Evolutionary conservation across 2,113 vertebrate species (phyloP).

Genomic region (Oxygymnocypris stewartii): DNA sequence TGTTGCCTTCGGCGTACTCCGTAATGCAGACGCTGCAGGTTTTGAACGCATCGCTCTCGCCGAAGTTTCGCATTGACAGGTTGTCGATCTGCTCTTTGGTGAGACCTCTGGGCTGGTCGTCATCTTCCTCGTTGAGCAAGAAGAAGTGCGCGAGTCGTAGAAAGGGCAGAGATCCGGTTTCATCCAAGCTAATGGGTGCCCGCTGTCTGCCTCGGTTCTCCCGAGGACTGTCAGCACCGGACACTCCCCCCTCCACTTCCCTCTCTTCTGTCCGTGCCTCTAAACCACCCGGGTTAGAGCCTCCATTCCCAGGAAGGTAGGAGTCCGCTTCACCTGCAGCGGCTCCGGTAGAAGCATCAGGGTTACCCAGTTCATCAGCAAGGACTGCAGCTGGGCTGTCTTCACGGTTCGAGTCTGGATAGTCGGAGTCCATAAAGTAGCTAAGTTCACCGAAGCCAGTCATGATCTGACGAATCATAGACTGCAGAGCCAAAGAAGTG

Average conservation of each 20-base stretch:
- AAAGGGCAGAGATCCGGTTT: slow-evolving; percentile 92
- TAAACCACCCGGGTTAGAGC: slow-evolving; percentile 62
- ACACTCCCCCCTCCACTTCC: slow-evolving; percentile 63
- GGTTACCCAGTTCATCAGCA: slow-evolving; percentile 71
- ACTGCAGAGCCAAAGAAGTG: slow-evolving; percentile 93
- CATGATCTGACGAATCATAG: slow-evolving; percentile 98
- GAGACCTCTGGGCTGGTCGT: slow-evolving; percentile 96
- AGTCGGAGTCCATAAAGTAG: slow-evolving; percentile 97
- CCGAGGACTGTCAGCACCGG: slow-evolving; percentile 57
- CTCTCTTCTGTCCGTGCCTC: slow-evolving; percentile 63
- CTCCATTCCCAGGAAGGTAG: slow-evolving; percentile 59
- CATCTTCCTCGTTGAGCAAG: slow-evolving; percentile 94
- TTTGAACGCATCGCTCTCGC: slow-evolving; percentile 95
- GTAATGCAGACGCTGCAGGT: slow-evolving; percentile 98
- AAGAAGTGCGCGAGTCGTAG: slow-evolving; percentile 98
- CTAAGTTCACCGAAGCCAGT: slow-evolving; percentile 96
- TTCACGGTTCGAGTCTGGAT: slow-evolving; percentile 83
- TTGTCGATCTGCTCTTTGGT: slow-evolving; percentile 99
- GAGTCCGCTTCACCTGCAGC: slow-evolving; percentile 54
- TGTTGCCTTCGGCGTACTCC: slow-evolving; percentile 96
- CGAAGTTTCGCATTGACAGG: slow-evolving; percentile 95
- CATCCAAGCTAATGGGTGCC: slow-evolving; percentile 87
- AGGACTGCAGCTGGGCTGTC: slow-evolving; percentile 75
- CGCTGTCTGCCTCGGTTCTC: slow-evolving; percentile 77
- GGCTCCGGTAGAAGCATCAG: slow-evolving; percentile 52